phyloP scores from a whole-genome alignment of 2,113 vertebrate species.

The Forbesichthys agassizii region DNA sequence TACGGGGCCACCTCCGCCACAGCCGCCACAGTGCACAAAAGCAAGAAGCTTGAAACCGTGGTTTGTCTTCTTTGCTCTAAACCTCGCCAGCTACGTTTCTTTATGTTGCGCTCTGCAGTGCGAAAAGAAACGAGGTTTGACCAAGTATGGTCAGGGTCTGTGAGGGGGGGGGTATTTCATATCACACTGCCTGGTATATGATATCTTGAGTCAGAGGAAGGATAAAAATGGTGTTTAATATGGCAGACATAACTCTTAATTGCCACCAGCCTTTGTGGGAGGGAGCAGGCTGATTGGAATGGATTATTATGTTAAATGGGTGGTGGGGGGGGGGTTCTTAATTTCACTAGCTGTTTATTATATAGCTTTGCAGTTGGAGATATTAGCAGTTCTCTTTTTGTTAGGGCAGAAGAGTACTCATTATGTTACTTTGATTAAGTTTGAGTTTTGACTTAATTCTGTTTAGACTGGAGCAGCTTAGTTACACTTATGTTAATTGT shows the following conservation, averaged over 20 bases:
- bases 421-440: too few relatives aligned
- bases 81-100: constrained; percentile 21
- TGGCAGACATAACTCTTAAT: constrained; percentile 9
- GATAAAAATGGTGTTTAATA: constrained; percentile 40
- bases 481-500: too few relatives aligned
- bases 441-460: too few relatives aligned
- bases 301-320: too few relatives aligned
- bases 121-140: constrained; percentile 39
- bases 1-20: constrained; percentile 12
- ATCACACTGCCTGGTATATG: constrained; percentile 53
- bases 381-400: too few relatives aligned
- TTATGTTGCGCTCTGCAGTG: constrained; percentile 37
- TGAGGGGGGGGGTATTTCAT: constrained; percentile 35
- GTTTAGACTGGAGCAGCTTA: too few relatives aligned
- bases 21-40: constrained; percentile 24
- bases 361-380: too few relatives aligned
- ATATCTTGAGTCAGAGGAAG: constrained; percentile 38
- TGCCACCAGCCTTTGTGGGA: too few relatives aligned
- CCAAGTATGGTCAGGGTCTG: constrained; percentile 27
- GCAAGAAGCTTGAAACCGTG: constrained; percentile 34
- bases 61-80: constrained; percentile 33
- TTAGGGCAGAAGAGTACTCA: too few relatives aligned
- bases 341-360: too few relatives aligned
- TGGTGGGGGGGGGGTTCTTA: too few relatives aligned
- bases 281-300: too few relatives aligned